Conservation (phyloP, 2,888 invertebrate species). For the Chalcis sispes region DNA sequence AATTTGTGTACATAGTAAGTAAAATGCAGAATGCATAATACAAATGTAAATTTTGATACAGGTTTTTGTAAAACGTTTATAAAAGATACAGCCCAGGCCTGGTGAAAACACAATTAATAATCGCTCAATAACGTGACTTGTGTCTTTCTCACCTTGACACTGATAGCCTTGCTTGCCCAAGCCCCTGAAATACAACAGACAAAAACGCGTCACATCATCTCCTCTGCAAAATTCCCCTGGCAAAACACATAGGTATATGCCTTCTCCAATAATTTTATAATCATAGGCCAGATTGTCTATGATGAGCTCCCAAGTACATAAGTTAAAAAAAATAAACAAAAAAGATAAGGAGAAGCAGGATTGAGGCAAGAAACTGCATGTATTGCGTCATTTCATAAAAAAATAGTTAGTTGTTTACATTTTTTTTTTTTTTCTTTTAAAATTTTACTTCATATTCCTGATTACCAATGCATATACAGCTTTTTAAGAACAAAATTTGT, state of each 20-base stretch:
- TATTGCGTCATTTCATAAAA: conserved; percentile 29
- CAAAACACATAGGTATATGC: conserved; percentile 71
- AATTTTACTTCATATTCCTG: conserved; percentile 8
- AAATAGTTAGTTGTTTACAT: conserved; percentile 1
- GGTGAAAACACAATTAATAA: conserved; percentile 56
- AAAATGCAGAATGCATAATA: background rate
- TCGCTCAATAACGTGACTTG: conserved; percentile 72
- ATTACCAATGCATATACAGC: conserved; percentile 19
- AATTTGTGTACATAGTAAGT: background rate
- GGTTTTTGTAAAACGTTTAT: conserved; percentile 14
- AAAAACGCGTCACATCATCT: conserved; percentile 70
- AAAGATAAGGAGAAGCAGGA: conserved; percentile 34
- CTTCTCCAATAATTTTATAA: conserved; percentile 69
- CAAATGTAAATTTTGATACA: background rate
- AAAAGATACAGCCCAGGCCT: conserved; percentile 52
- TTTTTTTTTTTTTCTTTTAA: conserved; percentile 1
- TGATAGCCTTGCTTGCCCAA: conserved; percentile 98
- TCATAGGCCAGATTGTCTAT: conserved; percentile 66
- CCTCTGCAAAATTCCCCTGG: conserved; percentile 69
- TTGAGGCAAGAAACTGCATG: conserved; percentile 31
- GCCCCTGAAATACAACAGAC: conserved; percentile 86
- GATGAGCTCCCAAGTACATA: conserved; percentile 54
- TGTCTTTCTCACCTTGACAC: conserved; percentile 90
- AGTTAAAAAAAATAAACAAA: conserved; percentile 23
- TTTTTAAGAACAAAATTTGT: conserved; percentile 28